Conservation (phyloP, 2,113 vertebrate genomes). For the Lepidothrix coronata region DNA sequence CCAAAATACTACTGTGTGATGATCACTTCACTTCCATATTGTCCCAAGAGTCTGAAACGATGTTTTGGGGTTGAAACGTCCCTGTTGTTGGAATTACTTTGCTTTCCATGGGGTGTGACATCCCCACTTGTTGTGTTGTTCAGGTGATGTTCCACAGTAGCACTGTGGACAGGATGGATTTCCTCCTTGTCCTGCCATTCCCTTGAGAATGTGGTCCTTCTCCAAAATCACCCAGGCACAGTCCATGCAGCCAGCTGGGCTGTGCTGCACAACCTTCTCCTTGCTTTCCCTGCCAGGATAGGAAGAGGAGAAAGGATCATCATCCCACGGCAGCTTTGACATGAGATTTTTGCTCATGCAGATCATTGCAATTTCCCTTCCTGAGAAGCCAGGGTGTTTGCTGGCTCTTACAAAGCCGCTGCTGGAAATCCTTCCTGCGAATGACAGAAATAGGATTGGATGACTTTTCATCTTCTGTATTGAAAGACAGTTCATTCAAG, state of each 20-base stretch:
- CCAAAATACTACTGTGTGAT: neutral
- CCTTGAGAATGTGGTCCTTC: neutral
- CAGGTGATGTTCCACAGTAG: neutral
- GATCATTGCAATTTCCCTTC: neutral
- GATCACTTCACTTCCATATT: neutral
- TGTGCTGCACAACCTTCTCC: neutral
- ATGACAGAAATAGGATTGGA: neutral
- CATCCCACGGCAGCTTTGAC: neutral
- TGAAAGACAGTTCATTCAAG: neutral
- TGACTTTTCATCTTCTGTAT: neutral
- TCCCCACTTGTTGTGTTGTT: neutral
- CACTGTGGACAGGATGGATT: neutral
- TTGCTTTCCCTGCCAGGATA: neutral
- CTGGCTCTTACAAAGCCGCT: neutral
- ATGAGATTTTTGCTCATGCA: neutral
- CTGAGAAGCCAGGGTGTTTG: neutral
- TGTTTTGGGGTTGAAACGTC: neutral
- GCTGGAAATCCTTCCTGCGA: neutral
- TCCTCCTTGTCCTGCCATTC: neutral
- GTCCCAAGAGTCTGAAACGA: neutral
- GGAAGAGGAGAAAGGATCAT: neutral
- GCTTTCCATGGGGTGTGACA: rapidly evolving
- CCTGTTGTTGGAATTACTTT: neutral
- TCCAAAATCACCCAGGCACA: neutral
- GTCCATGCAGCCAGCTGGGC: neutral